A percentile compares a stretch with the other conserved stretches of the same genome.
These are phyloP conservation scores for Pseudoatta argentina DNA, from an alignment of 1,140 invertebrate genomes.

Conservation along the genomic window DNA sequence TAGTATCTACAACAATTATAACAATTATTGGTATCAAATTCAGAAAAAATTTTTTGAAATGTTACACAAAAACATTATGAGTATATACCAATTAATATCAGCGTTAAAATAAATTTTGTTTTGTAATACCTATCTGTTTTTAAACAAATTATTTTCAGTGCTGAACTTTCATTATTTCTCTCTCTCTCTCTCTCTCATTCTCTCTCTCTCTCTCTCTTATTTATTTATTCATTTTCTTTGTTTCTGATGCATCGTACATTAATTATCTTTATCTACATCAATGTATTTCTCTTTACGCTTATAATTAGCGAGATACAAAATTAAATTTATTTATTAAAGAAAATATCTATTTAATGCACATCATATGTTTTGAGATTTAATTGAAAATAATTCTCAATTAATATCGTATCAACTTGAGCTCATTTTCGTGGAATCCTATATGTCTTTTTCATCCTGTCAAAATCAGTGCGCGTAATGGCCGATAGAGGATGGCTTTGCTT, in stretches of 20 bases:
- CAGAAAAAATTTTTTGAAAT: neutral
- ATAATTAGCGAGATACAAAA: conserved; percentile 1
- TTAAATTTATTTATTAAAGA: conserved; percentile 19
- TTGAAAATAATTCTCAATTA: conserved; percentile 3
- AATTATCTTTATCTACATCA: conserved; percentile 12
- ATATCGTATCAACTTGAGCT: neutral
- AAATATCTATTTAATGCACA: neutral
- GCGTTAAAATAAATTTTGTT: conserved; percentile 11
- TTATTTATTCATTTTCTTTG: neutral
- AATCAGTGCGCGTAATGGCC: conserved; percentile 13
- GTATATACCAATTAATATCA: neutral
- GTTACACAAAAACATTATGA: neutral
- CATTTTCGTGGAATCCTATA: neutral
- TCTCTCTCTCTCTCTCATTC: neutral
- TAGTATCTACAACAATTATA: neutral
- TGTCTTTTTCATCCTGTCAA: conserved; percentile 6
- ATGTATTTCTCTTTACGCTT: neutral
- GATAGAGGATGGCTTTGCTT: conserved; percentile 16
- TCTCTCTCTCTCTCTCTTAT: neutral
- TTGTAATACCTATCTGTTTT: neutral
- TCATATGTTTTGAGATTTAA: neutral
- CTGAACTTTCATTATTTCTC: neutral
- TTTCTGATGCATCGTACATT: neutral
- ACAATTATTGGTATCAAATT: neutral
- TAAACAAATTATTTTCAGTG: neutral